Percentiles rank a stretch among this genome's conserved stretches.
phyloP scores from a whole-genome alignment of 2,797 vertebrate species.

The Stomatorhinus walkeri region DNA sequence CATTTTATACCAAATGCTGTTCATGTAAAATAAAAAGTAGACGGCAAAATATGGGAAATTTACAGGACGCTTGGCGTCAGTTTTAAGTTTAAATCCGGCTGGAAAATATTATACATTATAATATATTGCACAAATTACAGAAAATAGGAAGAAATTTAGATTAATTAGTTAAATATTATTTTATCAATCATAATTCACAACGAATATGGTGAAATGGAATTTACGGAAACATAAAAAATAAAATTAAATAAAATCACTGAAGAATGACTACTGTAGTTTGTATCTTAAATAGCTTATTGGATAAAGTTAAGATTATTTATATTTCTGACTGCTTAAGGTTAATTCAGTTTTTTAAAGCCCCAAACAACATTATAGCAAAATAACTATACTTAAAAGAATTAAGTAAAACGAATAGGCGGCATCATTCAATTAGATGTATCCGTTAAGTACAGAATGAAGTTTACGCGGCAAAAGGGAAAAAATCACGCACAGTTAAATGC shows the following conservation, averaged over 20 bases:
- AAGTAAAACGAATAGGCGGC: not conserved
- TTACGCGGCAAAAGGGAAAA: not conserved
- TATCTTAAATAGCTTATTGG: not conserved
- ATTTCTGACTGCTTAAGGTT: not conserved
- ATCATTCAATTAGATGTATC: not conserved
- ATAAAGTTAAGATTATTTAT: not conserved
- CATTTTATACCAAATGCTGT: not conserved
- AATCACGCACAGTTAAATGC: not conserved
- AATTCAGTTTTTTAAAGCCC: not conserved
- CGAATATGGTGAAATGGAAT: not conserved
- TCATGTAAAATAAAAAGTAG: not conserved
- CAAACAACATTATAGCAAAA: not conserved
- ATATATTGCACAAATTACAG: not conserved
- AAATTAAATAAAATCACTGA: not conserved
- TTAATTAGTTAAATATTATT: not conserved
- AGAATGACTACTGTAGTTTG: not conserved
- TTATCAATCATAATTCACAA: not conserved
- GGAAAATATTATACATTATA: not conserved
- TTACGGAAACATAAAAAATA: not conserved
- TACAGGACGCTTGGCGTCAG: not conserved
- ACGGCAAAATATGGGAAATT: not conserved
- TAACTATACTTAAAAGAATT: not conserved
- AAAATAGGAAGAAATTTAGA: not conserved
- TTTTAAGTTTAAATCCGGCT: not conserved
- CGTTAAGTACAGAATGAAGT: not conserved